Conservation (phyloP, 2,888 invertebrate species). For the Morpho helenor region DNA sequence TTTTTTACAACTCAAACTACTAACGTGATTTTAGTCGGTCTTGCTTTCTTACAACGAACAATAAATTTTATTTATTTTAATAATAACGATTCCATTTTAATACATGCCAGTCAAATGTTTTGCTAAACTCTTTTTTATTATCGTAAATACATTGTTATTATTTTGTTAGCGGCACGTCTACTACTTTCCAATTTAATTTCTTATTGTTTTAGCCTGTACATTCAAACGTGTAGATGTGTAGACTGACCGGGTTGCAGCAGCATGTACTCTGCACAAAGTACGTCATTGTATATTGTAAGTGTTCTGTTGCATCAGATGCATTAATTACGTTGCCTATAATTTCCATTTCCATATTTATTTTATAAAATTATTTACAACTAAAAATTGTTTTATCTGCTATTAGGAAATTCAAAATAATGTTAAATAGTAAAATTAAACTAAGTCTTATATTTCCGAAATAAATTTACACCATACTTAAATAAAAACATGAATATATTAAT, state of each 20-base stretch:
- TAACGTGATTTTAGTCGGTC: too few species aligned
- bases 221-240: conserved; percentile 56
- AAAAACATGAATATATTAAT: background rate
- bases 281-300: conserved; percentile 45
- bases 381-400: too few species aligned
- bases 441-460: too few species aligned
- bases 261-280: conserved; percentile 62
- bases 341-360: background rate
- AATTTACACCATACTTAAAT: too few species aligned
- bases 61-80: too few species aligned
- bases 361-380: background rate
- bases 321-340: conserved; percentile 25
- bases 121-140: conserved; percentile 17
- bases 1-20: too few species aligned
- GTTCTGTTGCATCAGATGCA: conserved; percentile 16
- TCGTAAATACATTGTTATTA: conserved; percentile 17
- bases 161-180: conserved; percentile 11
- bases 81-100: too few species aligned
- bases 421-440: too few species aligned
- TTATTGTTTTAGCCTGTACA: conserved; percentile 53
- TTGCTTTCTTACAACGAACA: too few species aligned
- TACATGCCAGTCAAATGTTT: conserved; percentile 7
- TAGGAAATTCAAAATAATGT: too few species aligned
- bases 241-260: conserved; percentile 55
- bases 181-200: conserved; percentile 33